These are phyloP conservation scores for Pachypsylla venusta DNA, from an alignment of 1,140 invertebrate genomes.

Conservation along the genomic window DNA sequence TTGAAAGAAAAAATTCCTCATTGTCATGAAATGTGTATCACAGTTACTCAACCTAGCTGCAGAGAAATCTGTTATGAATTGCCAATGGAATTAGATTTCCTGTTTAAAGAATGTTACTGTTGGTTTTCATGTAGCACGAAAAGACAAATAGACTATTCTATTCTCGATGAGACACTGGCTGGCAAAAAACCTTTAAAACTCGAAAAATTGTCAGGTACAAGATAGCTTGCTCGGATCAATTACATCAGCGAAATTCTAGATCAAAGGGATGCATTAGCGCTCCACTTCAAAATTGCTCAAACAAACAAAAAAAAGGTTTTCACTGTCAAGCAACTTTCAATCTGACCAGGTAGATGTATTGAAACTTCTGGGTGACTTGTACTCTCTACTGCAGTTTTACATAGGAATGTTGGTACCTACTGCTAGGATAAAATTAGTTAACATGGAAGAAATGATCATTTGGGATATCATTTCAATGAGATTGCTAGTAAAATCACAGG, in stretches of 20 bases:
- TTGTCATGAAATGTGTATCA: constrained; percentile 15
- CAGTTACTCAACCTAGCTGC: constrained; percentile 14
- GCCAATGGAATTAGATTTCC: constrained; percentile 10
- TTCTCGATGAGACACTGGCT: not conserved
- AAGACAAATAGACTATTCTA: constrained; percentile 5
- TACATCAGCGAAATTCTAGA: constrained; percentile 17
- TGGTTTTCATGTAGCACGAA: constrained; percentile 10
- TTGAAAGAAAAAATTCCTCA: constrained; percentile 14
- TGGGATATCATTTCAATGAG: not conserved
- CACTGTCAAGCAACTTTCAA: constrained; percentile 18
- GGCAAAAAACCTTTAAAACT: constrained; percentile 16
- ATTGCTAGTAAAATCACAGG: not conserved
- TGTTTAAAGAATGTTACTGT: constrained; percentile 5
- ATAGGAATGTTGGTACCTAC: not conserved
- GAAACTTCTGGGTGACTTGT: not conserved
- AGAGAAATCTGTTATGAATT: constrained; percentile 13
- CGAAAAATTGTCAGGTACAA: constrained; percentile 16
- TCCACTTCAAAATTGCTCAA: constrained; percentile 14
- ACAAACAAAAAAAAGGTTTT: constrained; percentile 16
- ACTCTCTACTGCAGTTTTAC: not conserved
- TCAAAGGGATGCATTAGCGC: constrained; percentile 19
- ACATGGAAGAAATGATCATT: not conserved
- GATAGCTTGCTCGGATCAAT: constrained; percentile 17
- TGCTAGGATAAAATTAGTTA: not conserved
- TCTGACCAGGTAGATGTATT: constrained; percentile 11